Evolutionary conservation across 2,888 invertebrate species (phyloP).

Genomic region (Hemaris fuciformis): DNA sequence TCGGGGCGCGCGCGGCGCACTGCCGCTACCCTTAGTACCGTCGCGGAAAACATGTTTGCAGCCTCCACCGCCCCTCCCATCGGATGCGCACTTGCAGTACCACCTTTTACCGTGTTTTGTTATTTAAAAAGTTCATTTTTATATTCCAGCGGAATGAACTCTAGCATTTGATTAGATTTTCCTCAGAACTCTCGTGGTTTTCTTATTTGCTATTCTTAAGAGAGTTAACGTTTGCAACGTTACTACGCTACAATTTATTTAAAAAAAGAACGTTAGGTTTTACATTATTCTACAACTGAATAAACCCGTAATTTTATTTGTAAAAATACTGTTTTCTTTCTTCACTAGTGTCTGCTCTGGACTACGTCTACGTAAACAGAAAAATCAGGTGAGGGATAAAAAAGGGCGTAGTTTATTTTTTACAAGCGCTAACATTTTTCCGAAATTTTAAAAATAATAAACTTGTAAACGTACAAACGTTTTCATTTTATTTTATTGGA

Average conservation of each 20-base stretch:
- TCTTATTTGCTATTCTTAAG: not conserved
- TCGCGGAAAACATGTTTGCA: slow-evolving; percentile 61
- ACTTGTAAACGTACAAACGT: too few species aligned
- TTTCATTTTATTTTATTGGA: too few species aligned
- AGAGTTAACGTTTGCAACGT: not conserved
- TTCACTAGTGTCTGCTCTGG: not conserved
- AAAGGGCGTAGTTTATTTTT: too few species aligned
- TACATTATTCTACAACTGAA: not conserved
- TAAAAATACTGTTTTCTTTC: not conserved
- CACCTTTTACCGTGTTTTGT: slow-evolving; percentile 38
- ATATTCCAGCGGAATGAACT: slow-evolving; percentile 10
- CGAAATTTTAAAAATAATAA: too few species aligned
- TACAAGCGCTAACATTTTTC: too few species aligned
- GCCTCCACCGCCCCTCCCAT: slow-evolving; percentile 66
- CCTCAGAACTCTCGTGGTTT: not conserved
- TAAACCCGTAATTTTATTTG: not conserved
- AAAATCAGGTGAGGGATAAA: too few species aligned
- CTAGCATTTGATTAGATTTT: slow-evolving; percentile 1
- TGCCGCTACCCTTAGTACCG: slow-evolving; percentile 52
- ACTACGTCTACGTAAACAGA: too few species aligned
- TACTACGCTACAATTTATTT: not conserved
- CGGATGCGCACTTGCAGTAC: slow-evolving; percentile 73
- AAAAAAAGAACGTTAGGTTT: not conserved
- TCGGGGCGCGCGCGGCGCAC: slow-evolving; percentile 64
- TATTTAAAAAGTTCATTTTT: slow-evolving; percentile 17